These are phyloP conservation scores for Hippocampus zosterae DNA, from an alignment of 2,113 vertebrate species.

Conservation along the genomic window DNA sequence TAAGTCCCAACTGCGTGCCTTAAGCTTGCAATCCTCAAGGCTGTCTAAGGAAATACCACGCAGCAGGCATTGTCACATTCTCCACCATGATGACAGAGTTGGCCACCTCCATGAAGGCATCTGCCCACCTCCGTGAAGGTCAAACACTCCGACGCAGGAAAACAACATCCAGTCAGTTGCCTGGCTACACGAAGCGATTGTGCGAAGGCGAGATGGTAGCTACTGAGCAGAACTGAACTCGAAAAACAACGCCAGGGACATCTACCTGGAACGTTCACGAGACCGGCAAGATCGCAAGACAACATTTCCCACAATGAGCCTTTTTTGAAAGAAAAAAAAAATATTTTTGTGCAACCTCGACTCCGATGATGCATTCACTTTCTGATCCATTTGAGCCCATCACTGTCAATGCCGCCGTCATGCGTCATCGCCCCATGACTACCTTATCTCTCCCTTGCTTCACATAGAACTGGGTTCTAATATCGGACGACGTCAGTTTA, in stretches of 20 bases:
- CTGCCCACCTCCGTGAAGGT: neutral
- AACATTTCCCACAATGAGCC: neutral
- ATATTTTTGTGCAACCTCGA: neutral
- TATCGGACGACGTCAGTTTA: neutral
- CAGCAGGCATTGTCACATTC: neutral
- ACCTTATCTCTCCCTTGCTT: neutral
- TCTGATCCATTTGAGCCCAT: neutral
- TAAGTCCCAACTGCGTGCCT: neutral
- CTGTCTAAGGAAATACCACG: neutral
- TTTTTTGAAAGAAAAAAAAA: no score
- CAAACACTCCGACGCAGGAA: constrained; percentile 8
- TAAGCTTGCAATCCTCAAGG: neutral
- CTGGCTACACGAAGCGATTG: constrained; percentile 7
- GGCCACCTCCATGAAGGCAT: neutral
- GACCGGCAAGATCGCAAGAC: neutral
- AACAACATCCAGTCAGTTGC: constrained; percentile 9
- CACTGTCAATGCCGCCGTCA: neutral
- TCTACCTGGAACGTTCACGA: neutral
- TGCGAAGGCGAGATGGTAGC: constrained; percentile 1
- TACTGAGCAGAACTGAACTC: neutral
- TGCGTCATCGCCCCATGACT: neutral
- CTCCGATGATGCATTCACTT: neutral
- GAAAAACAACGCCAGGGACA: neutral
- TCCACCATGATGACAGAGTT: neutral
- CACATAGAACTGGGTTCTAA: no score